Evolutionary conservation across 2,888 invertebrate species (phyloP), one percentile per base, ranked within the genome.

Genomic region (Diloba caeruleocephala): DNA sequence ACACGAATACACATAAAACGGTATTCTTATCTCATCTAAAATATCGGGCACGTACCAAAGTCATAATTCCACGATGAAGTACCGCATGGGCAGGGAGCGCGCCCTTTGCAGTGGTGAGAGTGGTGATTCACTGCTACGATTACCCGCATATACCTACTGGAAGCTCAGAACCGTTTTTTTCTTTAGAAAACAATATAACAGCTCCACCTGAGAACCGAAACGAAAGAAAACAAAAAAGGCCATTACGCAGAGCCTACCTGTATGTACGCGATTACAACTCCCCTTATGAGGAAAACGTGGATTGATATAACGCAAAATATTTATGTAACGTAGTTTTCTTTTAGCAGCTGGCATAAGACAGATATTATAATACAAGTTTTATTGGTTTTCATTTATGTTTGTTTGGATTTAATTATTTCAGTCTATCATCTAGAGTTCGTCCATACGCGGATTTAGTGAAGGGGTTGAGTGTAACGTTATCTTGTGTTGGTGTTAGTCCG

Each of bases 1-100:
- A 82, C 82, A 80, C 71, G 76, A 81, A 85, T 85, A 87, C 78
- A 84, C 82, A 88, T 81, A 83, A 85, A 86, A 84, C 78, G 81
- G 81, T 84, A 87, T 86, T 85, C 84, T 88, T 89, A 91, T 90
- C 91, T 89, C 86, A 83, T 88, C 83, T 73, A 64, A 80, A 85
- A 89, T 87, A 90, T 91, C 88, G 84, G 78, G 88, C 91, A 91
- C 91, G 91, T 90, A 82, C 76, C 74, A 88, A 89, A 89, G 80
- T 87, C 89, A 90, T 91, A 91, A 89, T 88, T 91, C 76, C 84
- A 86, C 78, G 82, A 90, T 88, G 86, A 87, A 88, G 89, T 84
- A 90, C 85, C 85, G 84, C 82, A 88, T 84, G 85, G 85, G 83
- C 84, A 81, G 71, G 72, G 71, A 77, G 79, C 81, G 80, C 80